Base-by-base conservation (phyloP, 2,888 invertebrate genomes). In the Cynaeus angustus region DNA sequence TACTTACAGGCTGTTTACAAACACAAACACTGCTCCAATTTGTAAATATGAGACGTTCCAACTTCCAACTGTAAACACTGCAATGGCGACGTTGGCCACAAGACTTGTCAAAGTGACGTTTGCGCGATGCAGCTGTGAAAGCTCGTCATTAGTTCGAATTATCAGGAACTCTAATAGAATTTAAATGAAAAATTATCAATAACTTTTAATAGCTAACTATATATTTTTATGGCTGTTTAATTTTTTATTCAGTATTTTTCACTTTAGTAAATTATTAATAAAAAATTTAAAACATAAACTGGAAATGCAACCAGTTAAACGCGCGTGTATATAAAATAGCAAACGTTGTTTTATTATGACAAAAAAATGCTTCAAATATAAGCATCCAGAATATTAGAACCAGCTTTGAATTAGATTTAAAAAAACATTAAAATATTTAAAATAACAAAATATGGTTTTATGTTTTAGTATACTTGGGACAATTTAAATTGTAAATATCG, bases 41-140 rank as follows among this genome's bases (percentile, higher is more conserved):
- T 8, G 1, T 3, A 7, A 16, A 16, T 46, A 2, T 2, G 37
- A 37, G 37, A 2, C 21, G 21, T 21, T 21, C 4, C 21, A 4
- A 33, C 33, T 33, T 33, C 6, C 16, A 30, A 21, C 55, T 41
- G 41, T 59, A 28, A 50, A 50, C 38, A 50, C 48, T 13, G 37
- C 9, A 61, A 61, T 61, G 61, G 61, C 61, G 61, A 50, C 61
- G 61, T 59, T 46, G 14, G 10, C 16, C 33, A n/a, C 10, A 4
- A 8, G 45, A 45, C 12, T 45, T 21, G 61, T 61, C 61, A 61
- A 48, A 37, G 1, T 16, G 56, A 21, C 48, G 50, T 48, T 21
- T 26, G 61, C 61, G 61, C 37, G 5, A 4, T 38, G 9, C 55
- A 55, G 55, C 55, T 55, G 55, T 26, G 37, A 37, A 21, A 21